Evolutionary conservation across 2,888 invertebrate genomes (phyloP).

Genomic region (Tineola bisselliella): DNA sequence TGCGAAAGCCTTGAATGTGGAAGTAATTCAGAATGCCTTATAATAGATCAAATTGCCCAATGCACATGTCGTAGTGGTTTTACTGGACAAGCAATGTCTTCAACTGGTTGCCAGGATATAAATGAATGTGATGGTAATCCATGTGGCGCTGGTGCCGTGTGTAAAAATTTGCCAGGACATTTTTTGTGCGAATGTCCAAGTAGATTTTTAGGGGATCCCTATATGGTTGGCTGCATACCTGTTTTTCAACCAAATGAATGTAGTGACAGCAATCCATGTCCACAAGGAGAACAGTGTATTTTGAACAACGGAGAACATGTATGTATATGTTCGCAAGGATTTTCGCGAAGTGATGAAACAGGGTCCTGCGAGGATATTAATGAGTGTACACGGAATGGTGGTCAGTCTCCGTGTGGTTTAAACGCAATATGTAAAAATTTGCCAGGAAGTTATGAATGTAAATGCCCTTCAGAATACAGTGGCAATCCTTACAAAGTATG

Average conservation of each 20-base stretch:
- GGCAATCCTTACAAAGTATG: constrained; percentile 91
- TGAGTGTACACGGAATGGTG: constrained; percentile 82
- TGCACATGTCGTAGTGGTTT: constrained; percentile 87
- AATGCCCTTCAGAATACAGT: constrained; percentile 86
- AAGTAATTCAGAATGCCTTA: constrained; percentile 88
- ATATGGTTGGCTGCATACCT: constrained; percentile 78
- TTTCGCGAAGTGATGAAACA: constrained; percentile 76
- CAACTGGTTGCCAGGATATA: constrained; percentile 84
- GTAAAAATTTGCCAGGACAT: constrained; percentile 86
- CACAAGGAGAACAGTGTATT: constrained; percentile 86
- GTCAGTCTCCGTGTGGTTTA: constrained; percentile 84
- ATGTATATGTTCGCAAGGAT: constrained; percentile 90
- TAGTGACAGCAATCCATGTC: constrained; percentile 79
- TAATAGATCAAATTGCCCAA: constrained; percentile 83
- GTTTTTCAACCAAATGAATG: constrained; percentile 75
- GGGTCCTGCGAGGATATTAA: constrained; percentile 86
- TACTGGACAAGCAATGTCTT: constrained; percentile 72
- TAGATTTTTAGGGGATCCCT: constrained; percentile 82
- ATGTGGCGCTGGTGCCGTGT: constrained; percentile 86
- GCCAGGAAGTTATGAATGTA: constrained; percentile 93
- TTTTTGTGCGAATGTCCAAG: constrained; percentile 90
- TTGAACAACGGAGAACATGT: constrained; percentile 82
- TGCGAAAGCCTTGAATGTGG: constrained; percentile 88
- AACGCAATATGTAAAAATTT: constrained; percentile 92
- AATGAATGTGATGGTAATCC: constrained; percentile 86